Base-by-base conservation (phyloP, 2,797 vertebrate genomes). In the Sus cebifrons region DNA sequence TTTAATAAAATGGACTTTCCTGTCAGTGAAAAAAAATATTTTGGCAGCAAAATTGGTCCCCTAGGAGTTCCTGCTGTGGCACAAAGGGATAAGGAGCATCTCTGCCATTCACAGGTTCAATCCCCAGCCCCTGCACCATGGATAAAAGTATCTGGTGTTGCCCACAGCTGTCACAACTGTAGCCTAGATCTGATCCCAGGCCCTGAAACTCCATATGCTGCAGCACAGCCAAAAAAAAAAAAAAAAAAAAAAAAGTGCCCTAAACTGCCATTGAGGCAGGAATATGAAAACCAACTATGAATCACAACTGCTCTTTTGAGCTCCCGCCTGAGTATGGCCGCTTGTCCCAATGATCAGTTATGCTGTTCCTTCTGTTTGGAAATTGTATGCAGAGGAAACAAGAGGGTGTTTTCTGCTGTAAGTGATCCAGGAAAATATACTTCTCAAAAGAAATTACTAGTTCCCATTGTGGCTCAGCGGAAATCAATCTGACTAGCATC, bases 231-330 rank as follows among this genome's bases (percentile, higher is more conserved):
- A 49, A 49, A 49, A 6, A 49, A 49, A 6, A 49, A 49, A 49
- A 6, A 49, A 49, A 6, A 49, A 49, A 49, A 49, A 49, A 49
- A 49, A 49, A 49, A 49, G 21, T 74, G 78, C 67, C 75, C 70
- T 65, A 52, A 93, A 60, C 29, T 64, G 14, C 81, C 49, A 0
- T 6, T 29, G 81, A 96, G 40, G 87, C 74, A 85, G 54, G 49
- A 78, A 70, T 29, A 40, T 65, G 56, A 83, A 93, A 94, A 92
- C 23, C 78, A 60, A 67, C 6, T 40, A 18, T 40, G 74, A 64
- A 78, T 94, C 25, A 64, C 25, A 70, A 52, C 60, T 36, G 82
- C 17, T 73, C 96, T 95, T 60, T 87, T 77, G 36, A 93, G 79
- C 65, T 82, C 56, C 77, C 56, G 60, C 70, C 52, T 88, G n/a